Evolutionary conservation across 1,140 invertebrate genomes (phyloP), one percentile per base, ranked within the genome.

Genomic region (Bradysia coprophila): DNA sequence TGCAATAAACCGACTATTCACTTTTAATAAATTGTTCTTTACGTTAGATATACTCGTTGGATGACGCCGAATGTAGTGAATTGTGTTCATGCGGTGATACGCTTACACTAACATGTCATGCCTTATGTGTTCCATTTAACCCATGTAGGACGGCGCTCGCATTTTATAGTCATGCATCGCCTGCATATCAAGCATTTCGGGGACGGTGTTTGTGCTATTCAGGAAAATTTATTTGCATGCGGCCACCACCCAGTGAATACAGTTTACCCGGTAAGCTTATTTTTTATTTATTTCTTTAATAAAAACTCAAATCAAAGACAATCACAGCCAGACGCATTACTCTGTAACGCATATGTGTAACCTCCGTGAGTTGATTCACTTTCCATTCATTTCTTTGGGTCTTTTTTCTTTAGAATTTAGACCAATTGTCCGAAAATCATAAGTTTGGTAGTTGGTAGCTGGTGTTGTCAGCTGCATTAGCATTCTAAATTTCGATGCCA

Each of bases 171-270:
- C 86, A 90, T 63, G 79, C 80, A 16, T 81, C 83, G 3, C 84
- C 87, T 5, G 79, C 82, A 43, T 90, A 88, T 63, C 82, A 88
- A 59, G 84, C 86, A 18, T 85, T 81, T 56, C 68, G 86, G 10
- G 86, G 86, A 11, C 75, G 82, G 40, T 91, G 87, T 61, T 73
- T 90, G 44, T 91, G 87, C 62, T 90, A 90, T 62, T 87, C 82
- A 23, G 85, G 85, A 21, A 73, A 76, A 45, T 90, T 91, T 62
- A 87, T 90, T 61, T 90, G 85, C 63, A 88, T 87, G 77, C 75
- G 84, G 51, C 86, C 87, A 42, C 73, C 76, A 46, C 78, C 78
- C 48, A 79, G 81, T 80, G 65, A 73, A 57, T 65, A 61, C 48
- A 47, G 51, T 42, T 46, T 60, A 44, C 57, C 57, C 55, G 57